These are phyloP conservation scores for Rhagonycha lutea DNA, from an alignment of 2,888 invertebrate genomes.

Conservation along the genomic window DNA sequence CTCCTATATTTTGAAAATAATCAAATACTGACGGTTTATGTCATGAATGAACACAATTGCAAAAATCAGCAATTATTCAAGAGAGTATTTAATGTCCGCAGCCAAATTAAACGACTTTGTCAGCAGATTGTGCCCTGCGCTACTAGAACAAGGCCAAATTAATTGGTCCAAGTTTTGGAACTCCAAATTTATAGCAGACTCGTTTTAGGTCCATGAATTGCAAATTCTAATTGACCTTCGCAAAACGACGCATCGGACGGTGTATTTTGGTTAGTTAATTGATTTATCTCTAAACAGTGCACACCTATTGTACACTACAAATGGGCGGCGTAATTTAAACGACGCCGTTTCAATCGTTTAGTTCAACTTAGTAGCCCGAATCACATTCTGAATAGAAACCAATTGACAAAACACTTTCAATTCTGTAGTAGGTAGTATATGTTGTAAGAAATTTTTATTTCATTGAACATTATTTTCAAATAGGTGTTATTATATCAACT, in stretches of 20 bases:
- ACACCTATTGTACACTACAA: constrained; percentile 47
- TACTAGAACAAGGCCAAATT: constrained; percentile 43
- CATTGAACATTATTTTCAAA: neutral
- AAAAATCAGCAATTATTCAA: constrained; percentile 20
- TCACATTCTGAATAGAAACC: constrained; percentile 1
- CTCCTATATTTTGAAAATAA: neutral
- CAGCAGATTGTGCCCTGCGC: constrained; percentile 42
- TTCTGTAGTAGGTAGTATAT: neutral
- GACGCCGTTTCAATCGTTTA: constrained; percentile 27
- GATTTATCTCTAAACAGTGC: constrained; percentile 49
- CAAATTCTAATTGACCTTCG: constrained; percentile 43
- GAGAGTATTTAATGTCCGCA: constrained; percentile 17
- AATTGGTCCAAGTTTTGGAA: constrained; percentile 49
- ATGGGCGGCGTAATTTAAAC: constrained; percentile 35
- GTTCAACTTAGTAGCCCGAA: constrained; percentile 16
- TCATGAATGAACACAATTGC: constrained; percentile 6
- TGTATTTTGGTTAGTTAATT: constrained; percentile 43
- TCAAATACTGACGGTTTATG: neutral
- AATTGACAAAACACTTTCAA: constrained; percentile 12
- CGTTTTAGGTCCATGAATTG: constrained; percentile 43
- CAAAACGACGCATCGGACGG: constrained; percentile 42
- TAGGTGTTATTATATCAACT: neutral
- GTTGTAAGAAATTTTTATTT: neutral
- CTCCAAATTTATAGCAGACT: constrained; percentile 48
- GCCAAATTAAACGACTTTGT: constrained; percentile 47